These are phyloP conservation scores for Gallinago paraguaiae DNA, from an alignment of 2,113 vertebrate genomes.

Conservation along the genomic window DNA sequence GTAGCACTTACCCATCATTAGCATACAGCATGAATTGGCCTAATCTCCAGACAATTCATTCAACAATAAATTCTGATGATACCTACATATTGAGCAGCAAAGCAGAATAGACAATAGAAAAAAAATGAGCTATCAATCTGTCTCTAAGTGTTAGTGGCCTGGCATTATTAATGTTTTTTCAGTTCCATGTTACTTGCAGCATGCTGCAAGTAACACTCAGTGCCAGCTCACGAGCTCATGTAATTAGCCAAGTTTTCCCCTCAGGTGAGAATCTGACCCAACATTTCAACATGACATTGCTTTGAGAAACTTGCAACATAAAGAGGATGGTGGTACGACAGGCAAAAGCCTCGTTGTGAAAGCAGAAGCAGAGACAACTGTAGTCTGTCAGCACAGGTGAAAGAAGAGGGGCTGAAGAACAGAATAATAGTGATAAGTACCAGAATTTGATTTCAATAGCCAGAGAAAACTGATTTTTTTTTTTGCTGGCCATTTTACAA, in stretches of 20 bases:
- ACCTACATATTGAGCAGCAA: not conserved
- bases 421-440: constrained; percentile 2
- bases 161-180: not conserved
- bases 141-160: not conserved
- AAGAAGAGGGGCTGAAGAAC: not conserved
- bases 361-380: not conserved
- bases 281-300: not conserved
- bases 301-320: not conserved
- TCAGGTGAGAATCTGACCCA: not conserved
- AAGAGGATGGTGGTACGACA: not conserved
- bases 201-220: not conserved
- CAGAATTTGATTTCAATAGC: constrained; percentile 11
- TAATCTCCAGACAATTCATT: not conserved
- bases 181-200: not conserved
- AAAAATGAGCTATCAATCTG: not conserved
- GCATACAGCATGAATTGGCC: not conserved
- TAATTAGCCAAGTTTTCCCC: not conserved
- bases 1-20: not conserved
- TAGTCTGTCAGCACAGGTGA: constrained; percentile 34
- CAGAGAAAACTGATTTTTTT: not conserved
- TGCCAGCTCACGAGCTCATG: not conserved
- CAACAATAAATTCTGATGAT: not conserved
- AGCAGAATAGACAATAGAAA: not conserved
- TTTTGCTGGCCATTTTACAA: constrained; percentile 32
- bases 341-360: not conserved